Evolutionary conservation across 2,113 vertebrate genomes (phyloP).

Genomic region (Columba janthina): DNA sequence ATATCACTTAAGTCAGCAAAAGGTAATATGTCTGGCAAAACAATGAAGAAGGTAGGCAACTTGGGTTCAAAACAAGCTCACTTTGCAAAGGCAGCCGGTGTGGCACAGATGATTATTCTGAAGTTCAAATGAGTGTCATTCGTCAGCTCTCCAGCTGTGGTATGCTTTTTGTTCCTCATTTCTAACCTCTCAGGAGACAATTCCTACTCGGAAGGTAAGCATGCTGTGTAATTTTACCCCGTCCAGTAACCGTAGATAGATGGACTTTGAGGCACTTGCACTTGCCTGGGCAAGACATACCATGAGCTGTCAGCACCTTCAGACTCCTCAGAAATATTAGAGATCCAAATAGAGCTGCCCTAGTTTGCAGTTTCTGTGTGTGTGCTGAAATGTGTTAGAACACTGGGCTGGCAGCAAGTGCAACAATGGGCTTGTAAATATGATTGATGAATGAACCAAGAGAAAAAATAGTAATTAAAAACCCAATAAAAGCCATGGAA

Average conservation of each 20-base stretch:
- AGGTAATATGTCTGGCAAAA: not conserved
- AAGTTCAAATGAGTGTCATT: not conserved
- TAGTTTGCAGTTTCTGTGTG: conserved; percentile 19
- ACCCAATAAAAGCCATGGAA: not conserved
- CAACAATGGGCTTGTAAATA: conserved; percentile 37
- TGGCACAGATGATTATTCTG: not conserved
- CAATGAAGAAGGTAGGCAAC: not conserved
- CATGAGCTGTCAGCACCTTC: conserved; percentile 64
- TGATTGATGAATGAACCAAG: conserved; percentile 33
- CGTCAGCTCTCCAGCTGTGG: not conserved
- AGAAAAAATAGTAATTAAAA: conserved; percentile 31
- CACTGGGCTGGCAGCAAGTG: not conserved
- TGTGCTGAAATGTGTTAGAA: conserved; percentile 32
- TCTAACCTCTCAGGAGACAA: not conserved
- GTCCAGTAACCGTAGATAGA: conserved; percentile 22
- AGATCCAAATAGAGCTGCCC: conserved; percentile 2
- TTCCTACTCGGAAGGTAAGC: not conserved
- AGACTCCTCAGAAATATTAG: conserved; percentile 45
- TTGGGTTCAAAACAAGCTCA: fast-evolving
- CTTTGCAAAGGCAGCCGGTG: not conserved
- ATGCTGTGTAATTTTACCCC: conserved; percentile 42
- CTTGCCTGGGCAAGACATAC: conserved; percentile 48
- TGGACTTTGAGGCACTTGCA: conserved; percentile 53
- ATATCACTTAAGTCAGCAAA: not conserved
- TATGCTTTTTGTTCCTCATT: not conserved